phyloP scores from a whole-genome alignment of 2,113 vertebrate species.

The Malaclemys terrapin region DNA sequence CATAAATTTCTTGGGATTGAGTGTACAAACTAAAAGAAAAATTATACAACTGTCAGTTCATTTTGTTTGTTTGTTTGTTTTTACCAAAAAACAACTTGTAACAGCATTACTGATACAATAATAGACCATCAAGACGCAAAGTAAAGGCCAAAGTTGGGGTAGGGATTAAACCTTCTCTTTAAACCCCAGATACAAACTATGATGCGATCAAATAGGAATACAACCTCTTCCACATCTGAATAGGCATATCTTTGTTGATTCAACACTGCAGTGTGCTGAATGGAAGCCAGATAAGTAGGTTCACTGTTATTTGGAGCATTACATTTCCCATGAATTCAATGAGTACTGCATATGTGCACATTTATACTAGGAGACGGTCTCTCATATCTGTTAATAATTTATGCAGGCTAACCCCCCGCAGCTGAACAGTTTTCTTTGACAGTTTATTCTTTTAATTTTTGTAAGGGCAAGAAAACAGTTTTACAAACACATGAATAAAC shows the following conservation, averaged over 20 bases:
- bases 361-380: background rate
- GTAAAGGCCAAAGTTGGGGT: constrained; percentile 6
- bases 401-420: background rate
- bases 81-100: background rate
- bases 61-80: background rate
- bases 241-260: background rate
- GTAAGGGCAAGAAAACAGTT: background rate
- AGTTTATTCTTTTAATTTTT: background rate
- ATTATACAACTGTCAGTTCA: background rate
- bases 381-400: background rate
- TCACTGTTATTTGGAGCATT: rapidly evolving
- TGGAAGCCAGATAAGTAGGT: background rate
- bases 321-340: background rate
- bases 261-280: background rate
- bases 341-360: background rate
- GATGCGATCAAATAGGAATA: constrained; percentile 24
- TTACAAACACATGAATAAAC: background rate
- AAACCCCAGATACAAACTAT: constrained; percentile 5
- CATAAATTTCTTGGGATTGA: constrained; percentile 12
- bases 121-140: background rate
- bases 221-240: constrained; percentile 62
- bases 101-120: background rate
- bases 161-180: constrained; percentile 41
- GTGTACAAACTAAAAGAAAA: background rate
- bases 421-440: background rate